Percentiles rank a stretch among this genome's conserved stretches.
Conservation (phyloP, 2,113 vertebrate species). For the Himantopus leucocephalus region DNA sequence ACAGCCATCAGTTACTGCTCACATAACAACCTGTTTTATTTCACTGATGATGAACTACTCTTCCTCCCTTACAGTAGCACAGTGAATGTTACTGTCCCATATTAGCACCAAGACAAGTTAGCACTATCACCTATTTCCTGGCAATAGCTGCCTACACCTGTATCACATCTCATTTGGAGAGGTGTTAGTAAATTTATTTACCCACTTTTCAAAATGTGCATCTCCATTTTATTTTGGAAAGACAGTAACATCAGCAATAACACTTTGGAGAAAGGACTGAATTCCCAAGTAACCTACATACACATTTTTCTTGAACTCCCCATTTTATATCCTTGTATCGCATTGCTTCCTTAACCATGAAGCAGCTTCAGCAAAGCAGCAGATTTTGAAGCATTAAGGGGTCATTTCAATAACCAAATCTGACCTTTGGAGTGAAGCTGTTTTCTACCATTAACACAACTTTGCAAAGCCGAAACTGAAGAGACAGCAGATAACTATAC, state of each 20-base stretch:
- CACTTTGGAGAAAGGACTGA: neutral
- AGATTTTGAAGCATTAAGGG: neutral
- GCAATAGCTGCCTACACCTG: neutral
- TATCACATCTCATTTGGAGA: neutral
- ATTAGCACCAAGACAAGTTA: neutral
- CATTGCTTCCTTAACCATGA: neutral
- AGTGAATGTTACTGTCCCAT: neutral
- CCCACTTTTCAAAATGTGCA: neutral
- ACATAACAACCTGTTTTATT: neutral
- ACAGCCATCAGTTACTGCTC: neutral
- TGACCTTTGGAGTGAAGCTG: neutral
- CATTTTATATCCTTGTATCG: neutral
- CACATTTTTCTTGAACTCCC: neutral
- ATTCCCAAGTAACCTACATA: neutral
- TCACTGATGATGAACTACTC: neutral
- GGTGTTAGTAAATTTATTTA: neutral
- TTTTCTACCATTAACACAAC: neutral
- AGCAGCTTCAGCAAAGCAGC: neutral
- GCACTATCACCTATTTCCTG: neutral
- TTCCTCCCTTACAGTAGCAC: neutral
- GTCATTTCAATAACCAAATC: neutral
- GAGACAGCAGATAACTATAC: neutral
- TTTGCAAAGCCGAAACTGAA: neutral
- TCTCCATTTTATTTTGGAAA: neutral
- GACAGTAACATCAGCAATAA: neutral